phyloP scores from a whole-genome alignment of 2,888 invertebrate genomes.

The Cyclophora albipunctata region DNA sequence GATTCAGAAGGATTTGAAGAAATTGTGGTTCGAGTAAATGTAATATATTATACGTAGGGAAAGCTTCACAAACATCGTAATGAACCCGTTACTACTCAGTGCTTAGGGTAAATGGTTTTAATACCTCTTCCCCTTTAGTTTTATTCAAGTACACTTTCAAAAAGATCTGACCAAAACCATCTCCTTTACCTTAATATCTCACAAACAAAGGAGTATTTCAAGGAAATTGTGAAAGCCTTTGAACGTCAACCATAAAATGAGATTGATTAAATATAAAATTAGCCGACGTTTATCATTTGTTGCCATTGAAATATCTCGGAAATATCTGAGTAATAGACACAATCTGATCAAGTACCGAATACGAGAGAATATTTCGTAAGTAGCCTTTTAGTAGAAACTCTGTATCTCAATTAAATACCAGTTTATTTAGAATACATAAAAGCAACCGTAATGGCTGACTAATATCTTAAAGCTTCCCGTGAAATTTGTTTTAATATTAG shows the following conservation, averaged over 20 bases:
- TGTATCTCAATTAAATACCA: slow-evolving; percentile 11
- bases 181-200: too few species aligned
- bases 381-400: slow-evolving; percentile 18
- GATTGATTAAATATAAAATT: slow-evolving; percentile 1
- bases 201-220: too few species aligned
- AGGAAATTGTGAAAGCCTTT: neutral
- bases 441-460: slow-evolving; percentile 1
- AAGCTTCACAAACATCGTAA: too few species aligned
- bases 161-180: too few species aligned
- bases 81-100: too few species aligned
- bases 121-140: too few species aligned
- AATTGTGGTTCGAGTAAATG: too few species aligned
- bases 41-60: too few species aligned
- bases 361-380: slow-evolving; percentile 24
- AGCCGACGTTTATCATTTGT: slow-evolving; percentile 4
- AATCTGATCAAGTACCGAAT: slow-evolving; percentile 24
- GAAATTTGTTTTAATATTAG: slow-evolving; percentile 4
- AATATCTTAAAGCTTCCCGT: slow-evolving; percentile 6
- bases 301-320: neutral
- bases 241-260: neutral
- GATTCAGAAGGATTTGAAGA: too few species aligned
- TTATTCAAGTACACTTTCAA: too few species aligned
- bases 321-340: slow-evolving; percentile 9
- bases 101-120: too few species aligned
- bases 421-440: neutral